Evolutionary conservation across 2,113 vertebrate species (phyloP).

Genomic region (Motacilla alba): DNA sequence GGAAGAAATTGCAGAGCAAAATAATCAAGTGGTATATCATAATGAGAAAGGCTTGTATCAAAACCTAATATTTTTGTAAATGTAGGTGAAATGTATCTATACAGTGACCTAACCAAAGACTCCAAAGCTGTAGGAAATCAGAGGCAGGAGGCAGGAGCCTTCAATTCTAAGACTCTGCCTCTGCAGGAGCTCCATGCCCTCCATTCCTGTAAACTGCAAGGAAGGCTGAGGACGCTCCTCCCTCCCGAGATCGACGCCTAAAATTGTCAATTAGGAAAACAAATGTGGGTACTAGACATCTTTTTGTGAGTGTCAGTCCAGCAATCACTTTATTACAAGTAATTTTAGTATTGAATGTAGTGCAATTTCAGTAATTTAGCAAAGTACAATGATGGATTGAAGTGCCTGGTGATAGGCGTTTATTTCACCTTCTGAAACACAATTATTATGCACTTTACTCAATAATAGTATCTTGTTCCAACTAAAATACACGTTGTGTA

Average conservation of each 20-base stretch:
- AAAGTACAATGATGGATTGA: constrained; percentile 57
- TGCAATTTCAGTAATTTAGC: constrained; percentile 56
- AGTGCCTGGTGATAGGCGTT: constrained; percentile 12
- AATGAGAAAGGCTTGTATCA: not conserved
- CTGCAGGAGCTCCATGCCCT: not conserved
- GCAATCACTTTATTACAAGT: constrained; percentile 41
- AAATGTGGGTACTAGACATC: constrained; percentile 32
- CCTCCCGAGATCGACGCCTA: not conserved
- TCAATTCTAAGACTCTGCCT: not conserved
- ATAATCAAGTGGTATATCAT: not conserved
- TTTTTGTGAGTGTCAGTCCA: constrained; percentile 15
- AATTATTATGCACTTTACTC: constrained; percentile 64
- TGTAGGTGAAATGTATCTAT: not conserved
- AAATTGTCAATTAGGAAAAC: constrained; percentile 37
- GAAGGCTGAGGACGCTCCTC: not conserved
- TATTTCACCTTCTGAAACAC: constrained; percentile 54
- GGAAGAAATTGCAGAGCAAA: not conserved
- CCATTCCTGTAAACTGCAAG: not conserved
- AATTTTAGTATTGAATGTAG: constrained; percentile 51
- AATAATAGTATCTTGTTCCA: constrained; percentile 55
- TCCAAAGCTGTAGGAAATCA: not conserved
- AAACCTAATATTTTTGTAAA: not conserved
- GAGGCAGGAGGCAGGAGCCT: not conserved
- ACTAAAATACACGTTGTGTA: constrained; percentile 25
- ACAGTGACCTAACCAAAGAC: not conserved